A percentile compares a stretch with the other conserved stretches of the same genome.
Evolutionary conservation across 2,113 vertebrate genomes (phyloP).

Genomic region (Proterorhinus semilunaris): DNA sequence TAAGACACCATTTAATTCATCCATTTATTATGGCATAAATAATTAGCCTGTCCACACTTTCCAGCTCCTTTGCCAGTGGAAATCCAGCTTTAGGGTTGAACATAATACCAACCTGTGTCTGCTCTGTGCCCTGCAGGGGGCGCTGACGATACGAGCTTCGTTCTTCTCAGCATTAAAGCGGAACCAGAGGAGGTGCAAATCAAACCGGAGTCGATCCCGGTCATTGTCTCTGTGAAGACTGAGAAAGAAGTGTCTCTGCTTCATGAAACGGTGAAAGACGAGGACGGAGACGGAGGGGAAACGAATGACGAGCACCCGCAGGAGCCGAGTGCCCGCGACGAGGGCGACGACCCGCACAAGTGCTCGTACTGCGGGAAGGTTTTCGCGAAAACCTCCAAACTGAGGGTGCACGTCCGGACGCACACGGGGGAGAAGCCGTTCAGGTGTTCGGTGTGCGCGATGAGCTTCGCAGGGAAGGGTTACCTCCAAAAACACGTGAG

Average conservation of each 20-base stretch:
- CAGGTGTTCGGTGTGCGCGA: neutral
- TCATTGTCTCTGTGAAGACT: neutral
- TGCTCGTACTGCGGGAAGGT: neutral
- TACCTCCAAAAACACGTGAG: neutral
- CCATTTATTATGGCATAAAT: too few relatives aligned
- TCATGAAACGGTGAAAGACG: neutral
- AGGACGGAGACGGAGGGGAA: neutral
- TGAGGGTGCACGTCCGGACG: neutral
- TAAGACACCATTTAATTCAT: too few relatives aligned
- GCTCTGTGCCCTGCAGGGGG: too few relatives aligned
- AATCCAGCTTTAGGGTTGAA: too few relatives aligned
- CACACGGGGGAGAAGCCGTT: neutral
- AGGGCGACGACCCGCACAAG: neutral
- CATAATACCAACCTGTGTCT: too few relatives aligned
- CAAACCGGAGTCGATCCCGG: neutral
- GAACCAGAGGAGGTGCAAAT: neutral
- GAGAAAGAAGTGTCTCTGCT: neutral
- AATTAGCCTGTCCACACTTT: too few relatives aligned
- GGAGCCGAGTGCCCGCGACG: too few relatives aligned
- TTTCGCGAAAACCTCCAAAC: neutral
- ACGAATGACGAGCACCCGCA: too few relatives aligned
- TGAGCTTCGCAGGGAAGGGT: neutral
- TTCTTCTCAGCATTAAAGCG: neutral
- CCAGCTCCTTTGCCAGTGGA: too few relatives aligned
- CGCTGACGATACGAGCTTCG: too few relatives aligned